Conservation (phyloP, 2,113 vertebrate genomes). For the human (Homo sapiens) region DNA sequence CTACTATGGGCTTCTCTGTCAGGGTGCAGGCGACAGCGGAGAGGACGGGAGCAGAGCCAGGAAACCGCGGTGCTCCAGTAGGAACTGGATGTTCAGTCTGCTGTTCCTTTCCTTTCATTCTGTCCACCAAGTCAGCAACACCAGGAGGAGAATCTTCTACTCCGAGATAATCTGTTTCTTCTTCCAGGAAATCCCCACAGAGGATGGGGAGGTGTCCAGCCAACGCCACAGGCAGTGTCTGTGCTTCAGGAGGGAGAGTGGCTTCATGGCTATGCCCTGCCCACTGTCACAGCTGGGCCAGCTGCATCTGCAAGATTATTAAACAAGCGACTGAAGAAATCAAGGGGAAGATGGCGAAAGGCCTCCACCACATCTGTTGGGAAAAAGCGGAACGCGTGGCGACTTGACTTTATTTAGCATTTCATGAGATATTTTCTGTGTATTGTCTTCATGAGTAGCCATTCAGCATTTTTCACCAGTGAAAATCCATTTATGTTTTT, state of each 20-base stretch:
- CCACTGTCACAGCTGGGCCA: accelerated
- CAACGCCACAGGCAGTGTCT: accelerated
- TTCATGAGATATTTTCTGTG: accelerated
- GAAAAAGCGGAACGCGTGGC: accelerated
- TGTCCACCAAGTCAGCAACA: accelerated
- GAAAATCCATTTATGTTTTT: not conserved
- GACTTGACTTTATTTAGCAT: accelerated
- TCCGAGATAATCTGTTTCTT: not conserved
- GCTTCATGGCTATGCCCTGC: accelerated
- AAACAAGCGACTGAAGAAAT: accelerated
- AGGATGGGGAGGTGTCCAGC: accelerated
- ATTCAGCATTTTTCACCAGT: accelerated
- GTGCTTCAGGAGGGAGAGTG: accelerated
- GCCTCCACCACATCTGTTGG: accelerated
- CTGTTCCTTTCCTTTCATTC: accelerated
- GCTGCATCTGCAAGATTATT: accelerated
- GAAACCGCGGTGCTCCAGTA: accelerated
- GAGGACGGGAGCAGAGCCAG: accelerated
- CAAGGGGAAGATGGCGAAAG: accelerated
- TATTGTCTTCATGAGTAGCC: not conserved
- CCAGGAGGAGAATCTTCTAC: accelerated
- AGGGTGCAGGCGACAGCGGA: accelerated
- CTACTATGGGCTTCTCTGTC: not conserved
- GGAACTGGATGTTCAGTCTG: accelerated
- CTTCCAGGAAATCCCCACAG: not conserved